Evolutionary conservation across 2,113 vertebrate species (phyloP).

Genomic region (Muntiacus reevesi): DNA sequence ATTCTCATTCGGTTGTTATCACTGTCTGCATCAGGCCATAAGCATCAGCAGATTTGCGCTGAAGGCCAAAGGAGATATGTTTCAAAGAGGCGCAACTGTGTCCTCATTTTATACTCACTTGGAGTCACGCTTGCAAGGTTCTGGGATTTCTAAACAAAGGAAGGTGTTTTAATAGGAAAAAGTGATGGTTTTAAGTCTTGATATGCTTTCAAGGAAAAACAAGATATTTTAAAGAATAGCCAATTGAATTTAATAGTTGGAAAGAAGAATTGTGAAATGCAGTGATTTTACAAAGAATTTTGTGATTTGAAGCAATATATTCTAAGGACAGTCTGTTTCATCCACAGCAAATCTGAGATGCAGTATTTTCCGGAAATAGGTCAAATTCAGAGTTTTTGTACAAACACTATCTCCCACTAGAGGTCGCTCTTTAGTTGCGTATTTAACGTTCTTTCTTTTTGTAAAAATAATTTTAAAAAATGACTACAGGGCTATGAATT

Average conservation of each 20-base stretch:
- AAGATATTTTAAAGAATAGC: background rate
- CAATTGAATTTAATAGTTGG: background rate
- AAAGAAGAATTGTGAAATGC: background rate
- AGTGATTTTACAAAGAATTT: background rate
- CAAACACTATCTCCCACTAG: conserved; percentile 59
- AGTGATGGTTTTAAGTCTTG: background rate
- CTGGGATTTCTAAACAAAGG: conserved; percentile 61
- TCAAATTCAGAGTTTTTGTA: background rate
- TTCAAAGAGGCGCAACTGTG: background rate
- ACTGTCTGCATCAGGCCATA: background rate
- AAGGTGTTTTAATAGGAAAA: background rate
- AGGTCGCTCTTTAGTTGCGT: conserved; percentile 77
- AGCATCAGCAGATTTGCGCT: background rate
- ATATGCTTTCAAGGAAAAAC: background rate
- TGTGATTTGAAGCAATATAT: background rate
- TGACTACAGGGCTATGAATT: conserved; percentile 37
- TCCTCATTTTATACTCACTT: background rate
- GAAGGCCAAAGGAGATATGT: background rate
- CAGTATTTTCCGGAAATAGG: background rate
- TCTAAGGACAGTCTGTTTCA: background rate
- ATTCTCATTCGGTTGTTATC: background rate
- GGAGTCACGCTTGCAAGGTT: background rate
- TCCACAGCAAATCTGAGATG: background rate
- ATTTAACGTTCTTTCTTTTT: conserved; percentile 48
- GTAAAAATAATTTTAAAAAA: conserved; percentile 46